Evolutionary conservation across 2,797 vertebrate species (phyloP).

Genomic region (Premnoplex brunnescens): DNA sequence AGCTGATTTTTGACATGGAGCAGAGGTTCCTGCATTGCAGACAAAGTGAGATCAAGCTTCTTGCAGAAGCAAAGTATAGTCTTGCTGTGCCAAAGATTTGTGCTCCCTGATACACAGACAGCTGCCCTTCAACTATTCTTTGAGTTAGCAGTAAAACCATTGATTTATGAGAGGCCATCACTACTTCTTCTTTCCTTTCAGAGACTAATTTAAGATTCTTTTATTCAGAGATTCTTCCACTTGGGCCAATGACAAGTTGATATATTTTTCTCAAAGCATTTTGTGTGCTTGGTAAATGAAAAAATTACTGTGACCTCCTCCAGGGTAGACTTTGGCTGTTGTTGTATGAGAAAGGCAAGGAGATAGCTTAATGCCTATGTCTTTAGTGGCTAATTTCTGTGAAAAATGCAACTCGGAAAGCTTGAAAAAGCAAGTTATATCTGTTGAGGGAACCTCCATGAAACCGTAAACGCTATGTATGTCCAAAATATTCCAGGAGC

Average conservation of each 20-base stretch:
- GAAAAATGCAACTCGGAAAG: not conserved
- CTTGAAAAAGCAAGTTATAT: not conserved
- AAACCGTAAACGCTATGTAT: not conserved
- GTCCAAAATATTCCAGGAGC: not conserved
- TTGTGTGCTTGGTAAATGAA: not conserved
- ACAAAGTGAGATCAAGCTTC: accelerated
- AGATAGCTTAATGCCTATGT: not conserved
- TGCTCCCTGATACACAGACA: not conserved
- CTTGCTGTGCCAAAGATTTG: not conserved
- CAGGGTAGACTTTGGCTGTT: not conserved
- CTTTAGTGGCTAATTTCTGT: not conserved
- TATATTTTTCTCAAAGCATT: not conserved
- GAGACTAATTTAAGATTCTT: not conserved
- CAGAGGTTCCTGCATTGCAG: not conserved
- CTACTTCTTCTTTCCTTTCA: not conserved
- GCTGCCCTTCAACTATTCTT: not conserved
- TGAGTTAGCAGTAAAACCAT: not conserved
- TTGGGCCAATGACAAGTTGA: not conserved
- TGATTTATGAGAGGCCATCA: not conserved
- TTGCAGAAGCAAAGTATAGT: not conserved
- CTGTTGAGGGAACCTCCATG: not conserved
- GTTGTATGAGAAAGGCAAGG: not conserved
- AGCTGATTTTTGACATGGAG: not conserved
- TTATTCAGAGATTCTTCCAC: not conserved
- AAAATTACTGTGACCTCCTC: not conserved